These are phyloP conservation scores for Adelphocoris suturalis DNA, from an alignment of 2,888 invertebrate species.

Conservation along the genomic window DNA sequence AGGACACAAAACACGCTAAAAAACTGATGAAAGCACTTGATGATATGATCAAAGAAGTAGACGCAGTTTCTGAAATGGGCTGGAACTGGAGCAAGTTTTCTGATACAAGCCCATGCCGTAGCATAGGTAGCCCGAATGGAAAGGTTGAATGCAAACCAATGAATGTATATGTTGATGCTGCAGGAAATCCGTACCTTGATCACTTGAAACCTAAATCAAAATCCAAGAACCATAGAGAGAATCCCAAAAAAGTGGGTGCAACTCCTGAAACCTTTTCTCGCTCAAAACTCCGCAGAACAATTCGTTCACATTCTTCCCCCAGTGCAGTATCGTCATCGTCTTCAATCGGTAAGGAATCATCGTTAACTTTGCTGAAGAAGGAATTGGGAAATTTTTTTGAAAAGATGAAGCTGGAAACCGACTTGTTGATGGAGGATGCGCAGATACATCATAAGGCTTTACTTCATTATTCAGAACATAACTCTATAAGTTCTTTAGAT, in stretches of 20 bases:
- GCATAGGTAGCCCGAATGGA: neutral
- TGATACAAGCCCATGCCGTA: neutral
- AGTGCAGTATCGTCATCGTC: neutral
- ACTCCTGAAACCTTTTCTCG: neutral
- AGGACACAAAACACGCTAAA: neutral
- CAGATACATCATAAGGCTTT: slow-evolving; percentile 41
- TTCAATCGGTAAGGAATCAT: slow-evolving; percentile 28
- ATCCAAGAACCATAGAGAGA: neutral
- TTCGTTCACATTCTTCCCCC: neutral
- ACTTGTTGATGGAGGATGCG: slow-evolving; percentile 44
- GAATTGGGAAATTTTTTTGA: slow-evolving; percentile 48
- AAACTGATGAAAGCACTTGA: neutral
- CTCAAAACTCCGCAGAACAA: neutral
- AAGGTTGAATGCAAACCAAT: neutral
- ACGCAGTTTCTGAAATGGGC: neutral
- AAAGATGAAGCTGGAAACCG: slow-evolving; percentile 38
- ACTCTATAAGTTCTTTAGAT: neutral
- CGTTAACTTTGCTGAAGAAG: slow-evolving; percentile 45
- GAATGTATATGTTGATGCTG: neutral
- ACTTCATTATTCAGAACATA: neutral
- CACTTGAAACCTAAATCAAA: neutral
- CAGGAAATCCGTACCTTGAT: neutral
- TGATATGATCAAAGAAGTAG: neutral
- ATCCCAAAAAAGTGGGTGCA: neutral
- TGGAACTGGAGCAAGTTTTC: neutral